phyloP scores from a whole-genome alignment of 2,113 vertebrate species.

The Corythornis madagascariensis region DNA sequence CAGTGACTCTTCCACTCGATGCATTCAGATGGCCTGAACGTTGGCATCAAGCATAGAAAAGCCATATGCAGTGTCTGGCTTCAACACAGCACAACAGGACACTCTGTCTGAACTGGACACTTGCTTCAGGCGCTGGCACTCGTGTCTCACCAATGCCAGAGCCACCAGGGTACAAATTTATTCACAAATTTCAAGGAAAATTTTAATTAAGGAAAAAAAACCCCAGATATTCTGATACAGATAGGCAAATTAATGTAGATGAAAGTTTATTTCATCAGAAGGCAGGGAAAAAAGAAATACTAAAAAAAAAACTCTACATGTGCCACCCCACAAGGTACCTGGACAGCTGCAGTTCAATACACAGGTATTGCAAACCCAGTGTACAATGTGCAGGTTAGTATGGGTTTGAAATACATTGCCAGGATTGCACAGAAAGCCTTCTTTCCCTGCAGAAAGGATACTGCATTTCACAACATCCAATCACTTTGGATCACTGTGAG shows the following conservation, averaged over 20 bases:
- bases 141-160: not conserved
- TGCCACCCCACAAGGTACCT: not conserved
- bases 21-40: not conserved
- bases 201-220: not conserved
- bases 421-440: not conserved
- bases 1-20: not conserved
- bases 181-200: not conserved
- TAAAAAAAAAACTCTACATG: not conserved
- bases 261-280: not conserved
- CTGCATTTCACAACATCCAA: conserved; percentile 22
- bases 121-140: not conserved
- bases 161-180: not conserved
- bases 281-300: not conserved
- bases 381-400: not conserved
- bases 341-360: not conserved
- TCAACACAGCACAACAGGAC: not conserved
- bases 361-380: conserved; percentile 4
- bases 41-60: not conserved
- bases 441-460: conserved; percentile 6
- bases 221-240: not conserved
- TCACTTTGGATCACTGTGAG: conserved; percentile 25
- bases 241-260: not conserved
- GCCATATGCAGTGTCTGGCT: not conserved
- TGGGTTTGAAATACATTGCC: conserved; percentile 14
- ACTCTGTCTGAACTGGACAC: not conserved